phyloP scores from a whole-genome alignment of 2,113 vertebrate species.

The Burhinus oedicnemus region DNA sequence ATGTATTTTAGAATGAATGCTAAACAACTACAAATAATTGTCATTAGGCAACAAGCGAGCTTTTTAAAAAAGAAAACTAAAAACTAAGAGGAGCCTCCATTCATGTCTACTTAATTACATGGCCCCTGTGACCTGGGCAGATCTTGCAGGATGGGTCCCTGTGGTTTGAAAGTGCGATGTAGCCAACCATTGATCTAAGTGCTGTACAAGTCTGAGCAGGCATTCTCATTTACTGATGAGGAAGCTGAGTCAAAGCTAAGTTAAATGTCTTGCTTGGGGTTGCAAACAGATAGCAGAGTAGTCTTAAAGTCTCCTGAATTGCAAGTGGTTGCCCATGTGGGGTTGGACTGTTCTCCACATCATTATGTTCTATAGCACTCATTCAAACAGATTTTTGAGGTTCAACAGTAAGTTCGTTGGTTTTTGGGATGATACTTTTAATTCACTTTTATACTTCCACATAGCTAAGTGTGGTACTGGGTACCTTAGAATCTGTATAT shows the following conservation, averaged over 20 bases:
- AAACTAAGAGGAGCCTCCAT: background rate
- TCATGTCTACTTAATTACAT: background rate
- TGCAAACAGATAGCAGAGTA: background rate
- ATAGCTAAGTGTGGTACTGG: background rate
- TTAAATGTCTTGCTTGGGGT: background rate
- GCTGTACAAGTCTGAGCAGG: background rate
- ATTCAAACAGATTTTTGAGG: background rate
- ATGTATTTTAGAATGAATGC: background rate
- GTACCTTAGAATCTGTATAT: background rate
- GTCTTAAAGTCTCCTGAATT: background rate
- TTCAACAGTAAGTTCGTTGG: background rate
- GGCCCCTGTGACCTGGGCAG: background rate
- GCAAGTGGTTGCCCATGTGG: rapidly evolving
- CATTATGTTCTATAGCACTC: background rate
- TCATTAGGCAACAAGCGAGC: background rate
- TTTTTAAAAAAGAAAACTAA: background rate
- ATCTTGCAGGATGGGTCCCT: background rate
- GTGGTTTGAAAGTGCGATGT: background rate
- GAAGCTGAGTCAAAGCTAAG: background rate
- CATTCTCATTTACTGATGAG: background rate
- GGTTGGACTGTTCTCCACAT: background rate
- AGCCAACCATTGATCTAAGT: background rate
- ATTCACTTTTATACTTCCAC: background rate
- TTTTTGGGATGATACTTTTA: background rate
- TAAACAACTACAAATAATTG: background rate